Percentiles rank a stretch among this genome's conserved stretches.
Conservation (phyloP, 2,113 vertebrate genomes). For the Cariama cristata region DNA sequence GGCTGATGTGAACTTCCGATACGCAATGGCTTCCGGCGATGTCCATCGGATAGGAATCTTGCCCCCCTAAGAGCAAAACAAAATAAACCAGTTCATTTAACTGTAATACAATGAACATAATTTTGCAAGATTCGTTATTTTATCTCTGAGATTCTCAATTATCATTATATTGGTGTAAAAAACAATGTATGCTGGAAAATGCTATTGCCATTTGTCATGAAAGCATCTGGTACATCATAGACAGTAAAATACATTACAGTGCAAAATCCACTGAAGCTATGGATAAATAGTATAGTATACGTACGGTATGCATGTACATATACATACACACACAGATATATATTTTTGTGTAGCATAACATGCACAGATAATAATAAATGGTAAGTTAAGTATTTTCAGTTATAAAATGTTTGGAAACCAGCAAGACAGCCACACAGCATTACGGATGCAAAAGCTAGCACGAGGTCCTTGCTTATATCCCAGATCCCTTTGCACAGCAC, state of each 20-base stretch:
- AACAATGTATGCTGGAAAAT: accelerated
- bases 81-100: not conserved
- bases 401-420: not conserved
- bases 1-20: constrained; percentile 97
- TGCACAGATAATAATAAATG: not conserved
- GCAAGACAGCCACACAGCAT: not conserved
- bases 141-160: not conserved
- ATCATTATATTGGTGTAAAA: not conserved
- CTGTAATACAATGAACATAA: not conserved
- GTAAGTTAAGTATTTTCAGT: not conserved
- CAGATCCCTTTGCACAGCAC: not conserved
- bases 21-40: constrained; percentile 95
- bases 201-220: not conserved
- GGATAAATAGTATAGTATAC: not conserved
- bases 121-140: not conserved
- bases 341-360: not conserved
- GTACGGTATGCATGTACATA: too few relatives aligned
- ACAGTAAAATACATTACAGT: not conserved
- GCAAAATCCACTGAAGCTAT: not conserved
- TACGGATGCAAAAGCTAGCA: not conserved
- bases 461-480: not conserved
- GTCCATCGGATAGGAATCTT: constrained; percentile 99
- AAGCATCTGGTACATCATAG: not conserved
- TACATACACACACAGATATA: too few relatives aligned
- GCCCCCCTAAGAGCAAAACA: constrained; percentile 83